These are phyloP conservation scores for Thereva unica DNA, from an alignment of 2,888 invertebrate species.

Conservation along the genomic window DNA sequence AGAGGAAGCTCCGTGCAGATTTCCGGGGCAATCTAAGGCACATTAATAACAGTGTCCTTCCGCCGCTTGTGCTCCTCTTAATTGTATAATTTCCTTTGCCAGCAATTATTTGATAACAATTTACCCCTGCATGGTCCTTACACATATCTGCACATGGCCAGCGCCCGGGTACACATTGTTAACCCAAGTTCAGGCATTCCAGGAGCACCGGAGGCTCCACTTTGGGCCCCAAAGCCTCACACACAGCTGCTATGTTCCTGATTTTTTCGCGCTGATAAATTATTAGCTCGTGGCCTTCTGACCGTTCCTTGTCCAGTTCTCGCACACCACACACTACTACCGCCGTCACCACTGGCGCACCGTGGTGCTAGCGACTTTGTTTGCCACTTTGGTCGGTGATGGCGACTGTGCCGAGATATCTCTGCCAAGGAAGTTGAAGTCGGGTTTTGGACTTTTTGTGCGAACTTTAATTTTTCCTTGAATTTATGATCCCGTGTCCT, in stretches of 20 bases:
- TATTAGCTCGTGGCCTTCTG: constrained; percentile 9
- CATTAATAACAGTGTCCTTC: constrained; percentile 26
- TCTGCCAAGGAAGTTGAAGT: background rate
- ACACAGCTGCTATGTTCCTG: constrained; percentile 27
- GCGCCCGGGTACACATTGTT: constrained; percentile 5
- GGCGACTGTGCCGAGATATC: constrained; percentile 1
- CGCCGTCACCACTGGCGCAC: too few relatives aligned
- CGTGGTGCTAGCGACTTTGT: too few relatives aligned
- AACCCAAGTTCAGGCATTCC: too few relatives aligned
- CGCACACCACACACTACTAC: background rate
- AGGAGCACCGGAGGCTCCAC: background rate
- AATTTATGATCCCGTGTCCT: constrained; percentile 24
- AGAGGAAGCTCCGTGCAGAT: constrained; percentile 4
- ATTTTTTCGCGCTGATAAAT: constrained; percentile 29
- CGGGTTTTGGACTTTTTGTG: background rate
- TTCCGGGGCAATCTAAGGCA: constrained; percentile 5
- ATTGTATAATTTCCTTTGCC: constrained; percentile 54
- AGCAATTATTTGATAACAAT: constrained; percentile 58
- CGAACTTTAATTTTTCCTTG: constrained; percentile 28
- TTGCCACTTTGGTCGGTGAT: too few relatives aligned
- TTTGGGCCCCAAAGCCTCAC: background rate
- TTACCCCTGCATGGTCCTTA: constrained; percentile 41
- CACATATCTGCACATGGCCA: constrained; percentile 11
- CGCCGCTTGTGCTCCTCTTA: constrained; percentile 43
- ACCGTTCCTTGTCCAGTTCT: too few relatives aligned